phyloP scores from a whole-genome alignment of 1,140 invertebrate genomes.

The Melipona quadrifasciata region DNA sequence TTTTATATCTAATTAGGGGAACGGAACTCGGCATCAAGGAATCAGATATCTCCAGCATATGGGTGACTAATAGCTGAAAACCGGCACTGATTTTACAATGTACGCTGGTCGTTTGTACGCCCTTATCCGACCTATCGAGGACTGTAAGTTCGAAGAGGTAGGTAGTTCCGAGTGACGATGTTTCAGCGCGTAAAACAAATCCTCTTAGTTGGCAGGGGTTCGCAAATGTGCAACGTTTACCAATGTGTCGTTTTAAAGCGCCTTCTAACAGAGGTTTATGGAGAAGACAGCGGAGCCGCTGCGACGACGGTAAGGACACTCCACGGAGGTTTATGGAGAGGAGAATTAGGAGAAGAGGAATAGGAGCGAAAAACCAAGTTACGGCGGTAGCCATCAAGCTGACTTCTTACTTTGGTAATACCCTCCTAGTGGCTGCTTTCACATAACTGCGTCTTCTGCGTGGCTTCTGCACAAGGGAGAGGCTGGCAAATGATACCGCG shows the following conservation, averaged over 20 bases:
- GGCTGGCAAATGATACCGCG: conserved; percentile 58
- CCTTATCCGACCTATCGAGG: not conserved
- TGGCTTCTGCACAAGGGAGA: conserved; percentile 30
- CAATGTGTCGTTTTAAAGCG: conserved; percentile 17
- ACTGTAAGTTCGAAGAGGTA: not conserved
- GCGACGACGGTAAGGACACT: not conserved
- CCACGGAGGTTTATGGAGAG: conserved; percentile 39
- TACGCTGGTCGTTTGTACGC: not conserved
- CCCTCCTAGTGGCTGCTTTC: conserved; percentile 59
- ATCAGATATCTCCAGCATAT: too few species aligned
- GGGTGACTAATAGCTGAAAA: too few species aligned
- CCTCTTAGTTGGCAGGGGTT: not conserved
- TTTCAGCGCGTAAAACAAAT: not conserved
- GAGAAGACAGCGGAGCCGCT: not conserved
- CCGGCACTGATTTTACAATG: conserved; percentile 37
- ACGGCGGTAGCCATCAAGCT: conserved; percentile 54
- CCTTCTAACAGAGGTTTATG: conserved; percentile 5
- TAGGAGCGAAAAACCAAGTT: conserved; percentile 57
- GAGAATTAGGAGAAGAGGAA: conserved; percentile 36
- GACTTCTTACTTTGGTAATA: conserved; percentile 68
- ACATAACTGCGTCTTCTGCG: conserved; percentile 54
- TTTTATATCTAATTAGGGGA: too few species aligned
- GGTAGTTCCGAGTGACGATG: not conserved
- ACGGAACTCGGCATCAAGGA: too few species aligned
- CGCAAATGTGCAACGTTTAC: not conserved